Conservation (phyloP, 1,140 invertebrate species). For the Zelostemma sp. region DNA sequence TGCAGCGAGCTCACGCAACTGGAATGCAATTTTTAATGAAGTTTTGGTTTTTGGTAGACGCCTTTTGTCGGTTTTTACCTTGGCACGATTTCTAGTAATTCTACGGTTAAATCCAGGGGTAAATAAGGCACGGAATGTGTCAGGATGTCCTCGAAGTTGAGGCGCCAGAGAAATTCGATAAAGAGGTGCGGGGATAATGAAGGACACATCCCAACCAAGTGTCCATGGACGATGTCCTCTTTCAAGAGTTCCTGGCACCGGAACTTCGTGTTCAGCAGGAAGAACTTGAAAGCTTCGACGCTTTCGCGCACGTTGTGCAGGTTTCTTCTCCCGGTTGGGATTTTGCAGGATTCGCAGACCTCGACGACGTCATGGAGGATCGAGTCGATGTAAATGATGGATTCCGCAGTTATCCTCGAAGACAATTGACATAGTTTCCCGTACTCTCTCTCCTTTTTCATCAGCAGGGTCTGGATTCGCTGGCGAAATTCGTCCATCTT, state of each 20-base stretch:
- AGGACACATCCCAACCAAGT: conserved; percentile 60
- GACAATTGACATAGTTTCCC: conserved; percentile 49
- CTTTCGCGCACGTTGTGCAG: conserved; percentile 28
- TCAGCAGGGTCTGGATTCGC: conserved; percentile 51
- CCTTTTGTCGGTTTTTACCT: conserved; percentile 22
- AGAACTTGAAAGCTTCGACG: conserved; percentile 49
- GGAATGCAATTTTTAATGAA: conserved; percentile 13
- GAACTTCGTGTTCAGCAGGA: conserved; percentile 63
- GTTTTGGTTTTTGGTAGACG: too few relatives aligned
- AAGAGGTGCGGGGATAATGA: conserved; percentile 61
- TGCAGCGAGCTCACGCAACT: conserved; percentile 49
- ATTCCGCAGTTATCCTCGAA: conserved; percentile 54
- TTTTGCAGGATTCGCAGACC: conserved; percentile 28
- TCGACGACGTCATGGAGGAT: conserved; percentile 41
- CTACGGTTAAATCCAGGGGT: conserved; percentile 59
- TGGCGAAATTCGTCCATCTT: conserved; percentile 52
- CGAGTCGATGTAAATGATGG: conserved; percentile 40
- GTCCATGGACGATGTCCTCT: conserved; percentile 52
- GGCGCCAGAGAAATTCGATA: conserved; percentile 57
- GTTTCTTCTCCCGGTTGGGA: conserved; percentile 21
- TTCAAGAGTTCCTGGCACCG: conserved; percentile 47
- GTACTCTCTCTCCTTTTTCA: conserved; percentile 51
- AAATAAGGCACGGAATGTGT: conserved; percentile 53
- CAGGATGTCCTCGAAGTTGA: conserved; percentile 58
- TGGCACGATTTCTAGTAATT: conserved; percentile 51